Evolutionary conservation across 2,113 vertebrate genomes (phyloP).

Genomic region (Sapayoa aenigma): DNA sequence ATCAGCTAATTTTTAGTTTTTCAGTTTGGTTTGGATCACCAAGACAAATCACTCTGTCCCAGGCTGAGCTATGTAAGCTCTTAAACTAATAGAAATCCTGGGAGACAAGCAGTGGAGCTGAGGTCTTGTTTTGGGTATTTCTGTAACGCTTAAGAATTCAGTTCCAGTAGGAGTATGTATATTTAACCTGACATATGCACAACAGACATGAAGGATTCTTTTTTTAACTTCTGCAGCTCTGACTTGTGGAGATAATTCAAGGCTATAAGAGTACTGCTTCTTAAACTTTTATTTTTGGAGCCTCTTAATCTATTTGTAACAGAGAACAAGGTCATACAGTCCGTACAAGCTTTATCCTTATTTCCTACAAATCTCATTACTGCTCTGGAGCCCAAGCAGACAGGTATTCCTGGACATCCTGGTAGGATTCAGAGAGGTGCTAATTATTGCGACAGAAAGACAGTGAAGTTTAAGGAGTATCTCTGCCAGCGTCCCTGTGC

Average conservation of each 20-base stretch:
- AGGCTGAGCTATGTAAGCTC: neutral
- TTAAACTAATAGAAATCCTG: neutral
- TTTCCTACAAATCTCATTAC: constrained; percentile 61
- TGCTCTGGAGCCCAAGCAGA: neutral
- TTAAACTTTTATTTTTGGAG: constrained; percentile 66
- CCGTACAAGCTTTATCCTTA: constrained; percentile 47
- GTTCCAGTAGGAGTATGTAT: neutral
- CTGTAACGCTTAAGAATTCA: neutral
- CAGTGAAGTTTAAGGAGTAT: neutral
- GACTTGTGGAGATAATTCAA: constrained; percentile 5
- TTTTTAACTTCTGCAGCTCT: constrained; percentile 4
- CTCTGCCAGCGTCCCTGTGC: neutral
- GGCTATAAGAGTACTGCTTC: neutral
- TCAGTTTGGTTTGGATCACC: neutral
- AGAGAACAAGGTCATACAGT: constrained; percentile 44
- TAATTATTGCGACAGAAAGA: neutral
- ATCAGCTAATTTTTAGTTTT: neutral
- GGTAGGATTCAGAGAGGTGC: neutral
- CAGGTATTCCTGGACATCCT: neutral
- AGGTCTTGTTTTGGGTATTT: neutral
- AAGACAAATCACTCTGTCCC: neutral
- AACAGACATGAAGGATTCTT: neutral
- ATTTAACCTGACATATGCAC: constrained; percentile 11
- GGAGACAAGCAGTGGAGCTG: neutral
- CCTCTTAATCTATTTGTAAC: constrained; percentile 43